Conservation (phyloP, 1,140 invertebrate genomes). For the Lepidostoma basale region DNA sequence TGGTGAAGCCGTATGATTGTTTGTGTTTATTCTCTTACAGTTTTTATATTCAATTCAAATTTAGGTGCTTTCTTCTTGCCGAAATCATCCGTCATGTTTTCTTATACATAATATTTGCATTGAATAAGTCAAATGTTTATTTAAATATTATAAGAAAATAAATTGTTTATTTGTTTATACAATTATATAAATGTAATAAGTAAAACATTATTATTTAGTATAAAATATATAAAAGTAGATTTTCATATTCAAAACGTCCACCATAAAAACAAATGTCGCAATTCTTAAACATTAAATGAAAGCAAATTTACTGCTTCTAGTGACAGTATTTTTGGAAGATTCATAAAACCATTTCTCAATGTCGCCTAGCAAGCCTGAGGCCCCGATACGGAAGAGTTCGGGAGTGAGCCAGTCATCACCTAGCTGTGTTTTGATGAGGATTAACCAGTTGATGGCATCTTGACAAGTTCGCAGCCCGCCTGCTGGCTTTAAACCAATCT, state of each 20-base stretch:
- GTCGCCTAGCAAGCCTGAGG: constrained; percentile 85
- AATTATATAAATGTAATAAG: too few species aligned
- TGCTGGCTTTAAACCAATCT: constrained; percentile 97
- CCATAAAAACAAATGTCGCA: neutral
- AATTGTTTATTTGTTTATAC: neutral
- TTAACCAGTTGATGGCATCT: constrained; percentile 88
- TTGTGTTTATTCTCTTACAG: too few species aligned
- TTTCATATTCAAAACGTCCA: too few species aligned
- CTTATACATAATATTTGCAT: too few species aligned
- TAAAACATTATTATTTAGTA: too few species aligned
- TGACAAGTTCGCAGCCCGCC: constrained; percentile 90
- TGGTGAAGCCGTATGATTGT: too few species aligned
- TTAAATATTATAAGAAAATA: too few species aligned
- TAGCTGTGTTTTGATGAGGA: constrained; percentile 83
- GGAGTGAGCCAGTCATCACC: constrained; percentile 87
- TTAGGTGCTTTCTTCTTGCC: too few species aligned
- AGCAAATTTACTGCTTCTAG: constrained; percentile 13
- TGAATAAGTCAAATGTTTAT: too few species aligned
- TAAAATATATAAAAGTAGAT: too few species aligned
- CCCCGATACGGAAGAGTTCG: constrained; percentile 91
- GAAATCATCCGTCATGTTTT: too few species aligned
- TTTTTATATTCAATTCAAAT: too few species aligned
- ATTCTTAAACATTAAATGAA: constrained; percentile 7
- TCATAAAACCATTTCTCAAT: constrained; percentile 72
- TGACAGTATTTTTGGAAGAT: constrained; percentile 46